Evolutionary conservation across 2,888 invertebrate species (phyloP), one percentile per base, ranked within the genome.

Genomic region (Exocentrus adspersus): DNA sequence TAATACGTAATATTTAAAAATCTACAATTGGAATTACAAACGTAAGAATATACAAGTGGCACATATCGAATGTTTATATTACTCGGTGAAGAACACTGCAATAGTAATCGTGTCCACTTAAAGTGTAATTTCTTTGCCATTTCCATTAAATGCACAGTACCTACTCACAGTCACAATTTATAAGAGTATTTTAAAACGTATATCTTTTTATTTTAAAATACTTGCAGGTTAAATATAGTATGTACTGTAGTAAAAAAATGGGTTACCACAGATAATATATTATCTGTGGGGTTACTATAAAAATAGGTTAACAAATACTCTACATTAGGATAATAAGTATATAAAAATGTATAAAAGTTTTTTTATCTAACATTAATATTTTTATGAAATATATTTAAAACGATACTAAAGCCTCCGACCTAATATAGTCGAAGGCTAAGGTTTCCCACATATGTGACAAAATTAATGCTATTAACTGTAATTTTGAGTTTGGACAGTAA

Each of bases 1-100:
- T n/a, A n/a, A n/a, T 60, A 60, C 41, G 58, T 60, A 63, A 65
- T 60, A 67, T 64, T 37, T 54, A 46, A 62, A 62, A 62, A 62
- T 58, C 62, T 58, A 62, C 62, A 57, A 58, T 46, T 46, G 57
- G 9, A 58, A 56, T 58, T 57, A 30, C 51, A 43, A 57, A 58
- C 57, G 57, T 37, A 62, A 30, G 54, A 56, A 62, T 61, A 50
- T 51, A 57, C 42, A 51, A 19, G 24, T 30, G 28, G 48, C 54
- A 53, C 41, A 45, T 43, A 54, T 16, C n/a, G n/a, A n/a, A n/a
- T n/a, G n/a, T n/a, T n/a, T n/a, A n/a, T n/a, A n/a, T n/a, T n/a
- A n/a, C n/a, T n/a, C n/a, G n/a, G n/a, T n/a, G n/a, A n/a, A n/a
- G n/a, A n/a, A n/a, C n/a, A n/a, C n/a, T n/a, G n/a, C n/a, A n/a